phyloP scores from a whole-genome alignment of 2,113 vertebrate genomes.

The Tyrannus savana region DNA sequence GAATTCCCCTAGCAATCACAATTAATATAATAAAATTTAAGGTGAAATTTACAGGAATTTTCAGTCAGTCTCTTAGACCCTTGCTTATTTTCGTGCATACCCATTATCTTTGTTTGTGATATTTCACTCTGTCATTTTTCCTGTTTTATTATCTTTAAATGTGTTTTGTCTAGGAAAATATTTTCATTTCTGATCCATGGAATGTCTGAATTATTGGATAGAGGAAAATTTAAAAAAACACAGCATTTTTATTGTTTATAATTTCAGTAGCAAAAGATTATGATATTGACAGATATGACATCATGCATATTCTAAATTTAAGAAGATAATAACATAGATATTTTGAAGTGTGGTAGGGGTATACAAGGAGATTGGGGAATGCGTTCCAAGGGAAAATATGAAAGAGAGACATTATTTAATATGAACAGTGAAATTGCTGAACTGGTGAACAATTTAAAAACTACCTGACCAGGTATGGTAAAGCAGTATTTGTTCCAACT shows the following conservation, averaged over 20 bases:
- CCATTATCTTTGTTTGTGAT: background rate
- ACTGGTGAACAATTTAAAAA: background rate
- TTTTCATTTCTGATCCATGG: background rate
- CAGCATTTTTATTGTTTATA: background rate
- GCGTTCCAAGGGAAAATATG: background rate
- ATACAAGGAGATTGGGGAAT: background rate
- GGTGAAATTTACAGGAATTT: background rate
- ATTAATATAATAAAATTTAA: background rate
- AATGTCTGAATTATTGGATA: constrained; percentile 22
- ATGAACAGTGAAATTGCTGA: background rate
- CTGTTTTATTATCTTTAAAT: background rate
- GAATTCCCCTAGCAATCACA: background rate
- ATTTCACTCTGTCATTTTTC: background rate
- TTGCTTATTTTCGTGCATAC: background rate
- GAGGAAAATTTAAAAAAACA: background rate
- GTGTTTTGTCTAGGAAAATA: background rate
- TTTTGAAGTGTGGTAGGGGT: background rate
- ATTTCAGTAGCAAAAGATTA: background rate
- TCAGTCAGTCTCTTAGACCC: background rate
- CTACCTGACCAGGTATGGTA: background rate
- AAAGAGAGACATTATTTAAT: background rate
- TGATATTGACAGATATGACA: background rate
- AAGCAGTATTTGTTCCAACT: background rate
- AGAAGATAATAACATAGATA: background rate
- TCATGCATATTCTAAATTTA: background rate